Evolutionary conservation across 2,888 invertebrate species (phyloP).

Genomic region (Peribatodes rhomboidaria): DNA sequence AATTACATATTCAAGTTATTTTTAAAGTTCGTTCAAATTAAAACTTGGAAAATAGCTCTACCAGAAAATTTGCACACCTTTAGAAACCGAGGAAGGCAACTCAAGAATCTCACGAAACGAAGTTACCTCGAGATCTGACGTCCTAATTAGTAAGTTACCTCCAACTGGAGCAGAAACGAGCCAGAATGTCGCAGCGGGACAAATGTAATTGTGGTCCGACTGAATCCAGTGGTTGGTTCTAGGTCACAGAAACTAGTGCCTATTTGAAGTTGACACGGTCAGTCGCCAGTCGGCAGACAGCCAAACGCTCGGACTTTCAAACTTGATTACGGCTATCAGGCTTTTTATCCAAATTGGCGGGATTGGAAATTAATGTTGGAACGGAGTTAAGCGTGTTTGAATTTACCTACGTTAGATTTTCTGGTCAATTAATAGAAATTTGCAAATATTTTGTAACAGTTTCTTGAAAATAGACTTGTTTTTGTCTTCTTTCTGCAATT

Average conservation of each 20-base stretch:
- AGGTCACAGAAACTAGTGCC: slow-evolving; percentile 38
- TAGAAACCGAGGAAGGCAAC: slow-evolving; percentile 6
- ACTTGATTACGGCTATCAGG: slow-evolving; percentile 33
- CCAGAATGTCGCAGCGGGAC: slow-evolving; percentile 29
- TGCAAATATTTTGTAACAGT: no score
- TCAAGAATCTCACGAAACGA: slow-evolving; percentile 9
- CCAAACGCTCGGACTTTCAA: slow-evolving; percentile 45
- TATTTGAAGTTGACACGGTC: slow-evolving; percentile 40
- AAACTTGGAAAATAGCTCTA: not conserved
- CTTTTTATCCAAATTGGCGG: slow-evolving; percentile 22
- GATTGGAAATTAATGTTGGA: slow-evolving; percentile 21
- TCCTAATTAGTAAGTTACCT: slow-evolving; percentile 35
- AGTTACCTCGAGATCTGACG: slow-evolving; percentile 25
- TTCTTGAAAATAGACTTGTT: no score
- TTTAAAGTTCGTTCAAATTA: not conserved
- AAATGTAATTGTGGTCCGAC: slow-evolving; percentile 43
- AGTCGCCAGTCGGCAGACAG: slow-evolving; percentile 43
- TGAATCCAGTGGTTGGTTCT: slow-evolving; percentile 17
- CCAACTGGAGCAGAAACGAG: slow-evolving; percentile 27
- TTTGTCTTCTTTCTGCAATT: no score
- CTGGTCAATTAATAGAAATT: no score
- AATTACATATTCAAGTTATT: no score
- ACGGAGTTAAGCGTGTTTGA: not conserved
- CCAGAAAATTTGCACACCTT: not conserved
- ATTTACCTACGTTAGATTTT: not conserved